phyloP scores from a whole-genome alignment of 2,797 vertebrate genomes.

The Xenops minutus region DNA sequence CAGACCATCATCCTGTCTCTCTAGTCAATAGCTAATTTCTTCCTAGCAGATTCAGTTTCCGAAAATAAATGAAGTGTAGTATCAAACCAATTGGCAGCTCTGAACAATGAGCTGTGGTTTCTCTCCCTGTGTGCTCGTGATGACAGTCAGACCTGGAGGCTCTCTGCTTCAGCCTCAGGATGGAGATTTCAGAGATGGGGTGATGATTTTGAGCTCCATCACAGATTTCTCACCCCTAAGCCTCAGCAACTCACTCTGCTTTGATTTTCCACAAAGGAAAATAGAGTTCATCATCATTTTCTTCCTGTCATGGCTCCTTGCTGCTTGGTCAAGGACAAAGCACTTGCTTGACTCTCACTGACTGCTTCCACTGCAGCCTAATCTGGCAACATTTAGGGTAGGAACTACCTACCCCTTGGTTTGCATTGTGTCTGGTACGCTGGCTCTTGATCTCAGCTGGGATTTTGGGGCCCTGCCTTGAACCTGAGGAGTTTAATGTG shows the following conservation, averaged over 20 bases:
- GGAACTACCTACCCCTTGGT: background rate
- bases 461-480: background rate
- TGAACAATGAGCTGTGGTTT: background rate
- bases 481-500: background rate
- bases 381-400: background rate
- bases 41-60: background rate
- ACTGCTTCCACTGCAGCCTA: background rate
- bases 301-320: background rate
- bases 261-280: background rate
- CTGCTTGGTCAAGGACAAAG: background rate
- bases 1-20: background rate
- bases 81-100: background rate
- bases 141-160: background rate
- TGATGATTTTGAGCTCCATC: background rate
- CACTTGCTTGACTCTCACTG: accelerated
- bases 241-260: background rate
- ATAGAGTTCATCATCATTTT: background rate
- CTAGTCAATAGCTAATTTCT: background rate
- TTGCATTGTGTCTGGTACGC: background rate
- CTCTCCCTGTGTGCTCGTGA: background rate
- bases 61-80: background rate
- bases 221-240: background rate
- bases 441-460: background rate
- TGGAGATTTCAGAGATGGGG: background rate
- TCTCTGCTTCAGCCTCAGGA: background rate